Evolutionary conservation across 2,113 vertebrate species (phyloP), one percentile per base, ranked within the genome.

Genomic region (Callithrix jacchus): DNA sequence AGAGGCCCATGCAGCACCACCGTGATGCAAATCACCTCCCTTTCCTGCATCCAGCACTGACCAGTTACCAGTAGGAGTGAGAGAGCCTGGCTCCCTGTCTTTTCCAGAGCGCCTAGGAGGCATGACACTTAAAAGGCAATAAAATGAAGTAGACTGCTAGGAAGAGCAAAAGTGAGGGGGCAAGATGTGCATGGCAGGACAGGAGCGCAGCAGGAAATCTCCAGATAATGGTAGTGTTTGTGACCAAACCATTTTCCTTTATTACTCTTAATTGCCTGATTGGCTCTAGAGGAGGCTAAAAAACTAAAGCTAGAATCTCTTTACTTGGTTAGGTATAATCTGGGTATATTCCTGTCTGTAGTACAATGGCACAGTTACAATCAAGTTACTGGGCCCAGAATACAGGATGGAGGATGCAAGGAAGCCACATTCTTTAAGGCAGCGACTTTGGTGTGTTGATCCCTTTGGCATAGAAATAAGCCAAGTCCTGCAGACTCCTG

Each of bases 131-230:
- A 35, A 3, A 21, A 76, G 79, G 80, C 82, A 54, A 42, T 25
- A 9, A 87, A 56, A 52, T 40, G 5, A 42, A 52, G 82, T 5
- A 74, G 20, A 27, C 30, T 2, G 61, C 74, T 30, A n/a, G 70
- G 66, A 25, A 30, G 76, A 61, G 49, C 56, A 68, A 47, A 86
- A 73, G 12, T 0, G 1, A 74, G 82, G 47, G 37, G 54, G 42
- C 86, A 68, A 58, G 68, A 47, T 0, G 8, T 23, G 30, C 21
- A 13, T 0, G 2, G 73, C 3, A 25, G 18, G 8, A 5, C 1
- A 8, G 45, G 56, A 17, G 2, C 37, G 45, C 49, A n/a, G 81
- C 45, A 61, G 40, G 77, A 52, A 49, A 47, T 10, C n/a, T 64
- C 42, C 16, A 45, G 32, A 42, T 32, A 45, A 83, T 0, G 27